phyloP scores from a whole-genome alignment of 2,888 invertebrate genomes.

The Clostera curtula region DNA sequence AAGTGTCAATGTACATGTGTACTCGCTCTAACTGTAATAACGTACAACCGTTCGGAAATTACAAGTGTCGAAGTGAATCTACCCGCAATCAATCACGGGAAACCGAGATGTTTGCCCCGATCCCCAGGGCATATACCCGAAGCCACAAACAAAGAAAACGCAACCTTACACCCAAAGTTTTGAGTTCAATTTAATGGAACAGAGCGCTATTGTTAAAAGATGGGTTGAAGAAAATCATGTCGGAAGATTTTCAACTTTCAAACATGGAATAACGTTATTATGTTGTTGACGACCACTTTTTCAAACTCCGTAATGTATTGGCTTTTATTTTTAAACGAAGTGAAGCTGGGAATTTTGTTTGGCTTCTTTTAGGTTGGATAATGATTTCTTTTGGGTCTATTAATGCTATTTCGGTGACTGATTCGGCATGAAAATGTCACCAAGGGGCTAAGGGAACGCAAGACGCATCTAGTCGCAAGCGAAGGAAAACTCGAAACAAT shows the following conservation, averaged over 20 bases:
- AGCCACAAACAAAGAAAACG: slow-evolving; percentile 10
- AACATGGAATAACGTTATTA: slow-evolving; percentile 10
- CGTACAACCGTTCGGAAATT: slow-evolving; percentile 36
- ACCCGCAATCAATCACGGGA: slow-evolving; percentile 28
- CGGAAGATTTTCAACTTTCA: slow-evolving; percentile 20
- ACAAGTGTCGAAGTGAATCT: slow-evolving; percentile 29
- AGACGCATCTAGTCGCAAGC: too few species aligned
- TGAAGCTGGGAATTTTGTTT: too few species aligned
- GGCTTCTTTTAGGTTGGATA: too few species aligned
- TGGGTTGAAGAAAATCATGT: slow-evolving; percentile 8
- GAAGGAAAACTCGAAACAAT: too few species aligned
- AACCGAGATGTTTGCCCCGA: slow-evolving; percentile 17
- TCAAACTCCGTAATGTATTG: slow-evolving; percentile 2
- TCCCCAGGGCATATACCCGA: slow-evolving; percentile 7
- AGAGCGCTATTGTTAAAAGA: neutral
- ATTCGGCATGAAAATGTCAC: too few species aligned
- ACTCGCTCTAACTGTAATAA: slow-evolving; percentile 23
- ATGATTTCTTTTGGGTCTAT: too few species aligned
- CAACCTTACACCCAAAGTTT: slow-evolving; percentile 3
- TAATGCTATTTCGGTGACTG: too few species aligned
- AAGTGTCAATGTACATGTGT: too few species aligned
- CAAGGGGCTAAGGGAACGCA: too few species aligned
- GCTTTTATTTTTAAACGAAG: slow-evolving; percentile 4
- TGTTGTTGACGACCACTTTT: slow-evolving; percentile 11
- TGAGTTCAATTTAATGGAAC: slow-evolving; percentile 2